Base-by-base conservation (phyloP, 2,113 vertebrate genomes). In the Perca flavescens region DNA sequence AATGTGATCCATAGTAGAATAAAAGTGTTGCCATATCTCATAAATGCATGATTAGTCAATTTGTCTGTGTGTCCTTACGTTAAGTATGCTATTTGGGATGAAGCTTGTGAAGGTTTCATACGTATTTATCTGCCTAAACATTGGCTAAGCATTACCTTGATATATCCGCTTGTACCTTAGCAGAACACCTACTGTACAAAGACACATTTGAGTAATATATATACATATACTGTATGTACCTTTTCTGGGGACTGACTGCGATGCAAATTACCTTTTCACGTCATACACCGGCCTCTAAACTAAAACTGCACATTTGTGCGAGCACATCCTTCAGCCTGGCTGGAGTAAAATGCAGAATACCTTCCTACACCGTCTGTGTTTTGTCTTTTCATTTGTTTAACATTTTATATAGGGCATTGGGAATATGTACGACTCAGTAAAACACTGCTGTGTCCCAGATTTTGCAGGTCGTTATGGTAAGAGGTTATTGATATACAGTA, bases 241-340 rank as follows among this genome's bases (percentile, higher is more conserved):
- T 70, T 84, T 88, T 60, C 50, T 31, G n/a, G 13, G 21, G 70
- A 58, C 50, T 76, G 78, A 91, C 87, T 89, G 68, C 74, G 28
- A 90, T 83, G 82, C 79, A 91, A 90, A 92, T 89, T 73, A 84
- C 86, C 86, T 72, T 80, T 80, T 87, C 82, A 67, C 16, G n/a
- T 56, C 17, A 17, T n/a, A 52, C 74, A 14, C 3, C 5, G 4
- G 71, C 84, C 80, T 83, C 77, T 19, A 71, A 67, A 83, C 57
- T 79, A 46, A 62, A 86, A 70, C 63, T 21, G 36, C 6, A 22
- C 56, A 57, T 82, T 82, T 83, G 52, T 61, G 50, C 5, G 19
- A 64, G 75, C 36, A 15, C 28, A 43, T 12, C 21, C 60, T 58
- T 76, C 49, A 80, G 56, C 66, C 58, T 40, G 64, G 66, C 54